Conservation (phyloP, 1,140 invertebrate genomes). For the Bathynomus jamesi region DNA sequence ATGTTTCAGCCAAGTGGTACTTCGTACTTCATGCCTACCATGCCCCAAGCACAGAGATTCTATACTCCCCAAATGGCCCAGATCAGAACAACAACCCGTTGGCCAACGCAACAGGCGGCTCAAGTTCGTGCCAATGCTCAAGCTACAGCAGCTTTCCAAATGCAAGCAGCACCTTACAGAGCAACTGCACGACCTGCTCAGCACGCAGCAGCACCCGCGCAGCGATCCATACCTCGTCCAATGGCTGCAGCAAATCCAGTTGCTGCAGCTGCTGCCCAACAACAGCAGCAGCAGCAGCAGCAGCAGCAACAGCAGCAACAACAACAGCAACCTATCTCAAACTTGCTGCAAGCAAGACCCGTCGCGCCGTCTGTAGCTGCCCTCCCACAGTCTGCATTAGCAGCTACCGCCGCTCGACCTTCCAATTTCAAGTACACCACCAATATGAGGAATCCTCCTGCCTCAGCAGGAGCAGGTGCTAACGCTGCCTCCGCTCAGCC, state of each 20-base stretch:
- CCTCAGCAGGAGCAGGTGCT: slow-evolving; percentile 34
- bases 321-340: slow-evolving; percentile 27
- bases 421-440: slow-evolving; percentile 74
- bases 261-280: slow-evolving; percentile 24
- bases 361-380: slow-evolving; percentile 13
- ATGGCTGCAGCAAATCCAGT: slow-evolving; percentile 36
- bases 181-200: slow-evolving; percentile 24
- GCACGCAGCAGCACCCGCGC: slow-evolving; percentile 16
- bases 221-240: slow-evolving; percentile 26
- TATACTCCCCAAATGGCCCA: slow-evolving; percentile 76
- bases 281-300: slow-evolving; percentile 24
- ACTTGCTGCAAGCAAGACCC: slow-evolving; percentile 28
- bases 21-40: slow-evolving; percentile 84
- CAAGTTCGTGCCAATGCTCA: slow-evolving; percentile 58
- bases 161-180: slow-evolving; percentile 35
- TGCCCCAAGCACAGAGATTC: slow-evolving; percentile 72
- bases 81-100: slow-evolving; percentile 72
- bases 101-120: slow-evolving; percentile 60
- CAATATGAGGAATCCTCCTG: slow-evolving; percentile 47
- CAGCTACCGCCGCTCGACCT: slow-evolving; percentile 39
- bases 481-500: slow-evolving; percentile 40
- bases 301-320: slow-evolving; percentile 33
- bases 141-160: slow-evolving; percentile 37
- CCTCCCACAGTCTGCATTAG: slow-evolving; percentile 35
- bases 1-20: slow-evolving; percentile 72